These are phyloP conservation scores for Aphodius sticticus DNA, from an alignment of 2,888 invertebrate species.

Conservation along the genomic window DNA sequence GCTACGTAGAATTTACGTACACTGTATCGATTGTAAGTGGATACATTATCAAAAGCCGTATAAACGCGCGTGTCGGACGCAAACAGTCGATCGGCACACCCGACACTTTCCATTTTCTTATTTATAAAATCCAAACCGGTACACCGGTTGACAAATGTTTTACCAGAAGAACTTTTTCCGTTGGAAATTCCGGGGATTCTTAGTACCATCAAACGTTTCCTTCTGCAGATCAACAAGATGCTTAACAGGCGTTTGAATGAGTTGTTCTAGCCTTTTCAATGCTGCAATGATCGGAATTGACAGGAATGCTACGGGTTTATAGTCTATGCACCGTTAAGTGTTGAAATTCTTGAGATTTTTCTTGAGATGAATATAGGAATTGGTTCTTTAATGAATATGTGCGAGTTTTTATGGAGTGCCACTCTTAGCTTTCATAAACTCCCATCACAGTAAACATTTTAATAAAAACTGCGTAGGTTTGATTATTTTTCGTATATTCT, in stretches of 20 bases:
- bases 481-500: no score
- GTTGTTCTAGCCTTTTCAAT: background rate
- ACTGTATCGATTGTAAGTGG: conserved; percentile 14
- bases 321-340: background rate
- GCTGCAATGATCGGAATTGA: background rate
- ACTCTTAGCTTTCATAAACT: background rate
- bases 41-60: conserved; percentile 12
- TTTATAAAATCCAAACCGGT: conserved; percentile 17
- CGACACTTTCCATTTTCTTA: conserved; percentile 19
- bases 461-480: background rate
- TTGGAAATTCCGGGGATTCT: background rate
- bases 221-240: background rate
- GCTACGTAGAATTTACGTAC: conserved; percentile 22
- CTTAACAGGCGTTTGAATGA: background rate
- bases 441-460: background rate
- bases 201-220: background rate
- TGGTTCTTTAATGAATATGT: background rate
- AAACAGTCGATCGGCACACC: background rate
- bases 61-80: background rate
- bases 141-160: conserved; percentile 9
- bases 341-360: background rate
- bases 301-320: background rate
- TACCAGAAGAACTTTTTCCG: conserved; percentile 7
- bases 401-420: background rate
- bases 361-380: background rate